Conservation (phyloP, 2,797 vertebrate genomes). For the Microctenopoma steveboyesi region DNA sequence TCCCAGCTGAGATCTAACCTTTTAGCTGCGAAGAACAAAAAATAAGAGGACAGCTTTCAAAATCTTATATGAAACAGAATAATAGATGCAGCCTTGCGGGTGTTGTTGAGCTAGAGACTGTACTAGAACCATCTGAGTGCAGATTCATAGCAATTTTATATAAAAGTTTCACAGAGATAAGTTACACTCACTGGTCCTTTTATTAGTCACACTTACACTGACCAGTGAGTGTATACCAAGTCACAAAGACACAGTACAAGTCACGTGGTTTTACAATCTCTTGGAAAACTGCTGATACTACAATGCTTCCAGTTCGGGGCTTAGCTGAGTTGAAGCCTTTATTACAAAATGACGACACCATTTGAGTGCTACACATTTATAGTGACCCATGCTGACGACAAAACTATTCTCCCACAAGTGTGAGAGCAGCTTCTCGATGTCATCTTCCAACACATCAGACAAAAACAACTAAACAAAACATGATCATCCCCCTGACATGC, state of each 20-base stretch:
- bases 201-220: too few species aligned
- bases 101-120: slow-evolving; percentile 24
- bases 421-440: slow-evolving; percentile 31
- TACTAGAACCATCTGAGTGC: slow-evolving; percentile 13
- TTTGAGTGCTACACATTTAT: slow-evolving; percentile 66
- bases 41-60: slow-evolving; percentile 16
- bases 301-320: slow-evolving; percentile 42
- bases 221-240: slow-evolving; percentile 48
- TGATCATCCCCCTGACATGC: slow-evolving; percentile 74
- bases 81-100: background rate
- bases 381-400: slow-evolving; percentile 73
- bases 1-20: slow-evolving; percentile 40
- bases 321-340: slow-evolving; percentile 43
- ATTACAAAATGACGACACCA: slow-evolving; percentile 50
- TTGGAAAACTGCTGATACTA: slow-evolving; percentile 45
- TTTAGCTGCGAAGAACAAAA: slow-evolving; percentile 31
- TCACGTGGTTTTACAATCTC: slow-evolving; percentile 69
- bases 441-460: slow-evolving; percentile 28
- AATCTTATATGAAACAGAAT: slow-evolving; percentile 40
- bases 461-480: slow-evolving; percentile 41
- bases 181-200: background rate
- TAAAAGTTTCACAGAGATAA: slow-evolving; percentile 79
- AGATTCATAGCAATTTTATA: slow-evolving; percentile 66
- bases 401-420: slow-evolving; percentile 57
- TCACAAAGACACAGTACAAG: slow-evolving; percentile 63